A percentile compares a stretch with the other conserved stretches of the same genome.
phyloP scores from a whole-genome alignment of 2,888 invertebrate genomes.

The Cheilosia vernalis region DNA sequence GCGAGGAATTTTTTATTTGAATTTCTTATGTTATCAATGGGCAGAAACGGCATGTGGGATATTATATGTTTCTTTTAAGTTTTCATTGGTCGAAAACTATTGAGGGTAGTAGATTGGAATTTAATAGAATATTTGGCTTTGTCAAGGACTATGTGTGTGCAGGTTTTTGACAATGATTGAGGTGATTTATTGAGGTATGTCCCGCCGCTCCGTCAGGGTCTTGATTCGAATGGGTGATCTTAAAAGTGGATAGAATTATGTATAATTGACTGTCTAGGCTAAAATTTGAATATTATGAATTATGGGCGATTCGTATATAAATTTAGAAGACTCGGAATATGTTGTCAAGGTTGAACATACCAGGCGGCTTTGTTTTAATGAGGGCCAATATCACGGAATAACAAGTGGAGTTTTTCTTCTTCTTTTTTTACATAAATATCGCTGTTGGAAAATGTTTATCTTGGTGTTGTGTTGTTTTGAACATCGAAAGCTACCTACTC shows the following conservation, averaged over 20 bases:
- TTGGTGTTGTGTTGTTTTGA: too few species aligned
- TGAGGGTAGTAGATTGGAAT: not conserved
- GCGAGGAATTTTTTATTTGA: conserved; percentile 56
- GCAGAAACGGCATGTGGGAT: conserved; percentile 54
- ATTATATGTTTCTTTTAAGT: conserved; percentile 30
- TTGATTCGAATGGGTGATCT: not conserved
- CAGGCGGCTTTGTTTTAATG: too few species aligned
- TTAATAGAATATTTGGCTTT: conserved; percentile 18
- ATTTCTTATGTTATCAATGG: conserved; percentile 57
- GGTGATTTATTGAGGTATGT: conserved; percentile 31
- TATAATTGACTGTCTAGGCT: not conserved
- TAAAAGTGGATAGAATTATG: not conserved
- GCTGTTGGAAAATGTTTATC: too few species aligned
- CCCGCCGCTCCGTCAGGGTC: not conserved
- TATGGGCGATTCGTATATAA: not conserved
- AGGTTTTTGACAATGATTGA: conserved; percentile 34
- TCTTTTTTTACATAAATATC: too few species aligned
- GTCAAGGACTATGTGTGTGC: conserved; percentile 23
- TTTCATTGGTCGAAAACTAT: conserved; percentile 23
- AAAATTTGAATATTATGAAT: not conserved
- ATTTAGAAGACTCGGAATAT: not conserved
- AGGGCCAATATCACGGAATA: too few species aligned
- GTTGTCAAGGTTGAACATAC: too few species aligned
- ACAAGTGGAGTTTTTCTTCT: too few species aligned
- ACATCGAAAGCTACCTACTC: too few species aligned